Evolutionary conservation across 2,113 vertebrate genomes (phyloP), one percentile per base, ranked within the genome.

Genomic region (Rhombomys opimus): DNA sequence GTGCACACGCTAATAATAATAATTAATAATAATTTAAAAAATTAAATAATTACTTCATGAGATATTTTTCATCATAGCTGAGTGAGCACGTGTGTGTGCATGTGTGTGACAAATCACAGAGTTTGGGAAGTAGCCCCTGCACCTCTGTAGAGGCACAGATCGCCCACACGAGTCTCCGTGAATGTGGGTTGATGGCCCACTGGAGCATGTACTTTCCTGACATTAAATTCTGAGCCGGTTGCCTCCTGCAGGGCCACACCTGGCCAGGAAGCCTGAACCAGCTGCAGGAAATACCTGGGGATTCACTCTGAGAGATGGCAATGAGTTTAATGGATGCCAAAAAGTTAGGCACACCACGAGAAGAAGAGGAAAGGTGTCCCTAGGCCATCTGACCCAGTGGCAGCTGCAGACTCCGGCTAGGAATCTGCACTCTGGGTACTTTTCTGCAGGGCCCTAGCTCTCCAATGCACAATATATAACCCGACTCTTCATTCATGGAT

Each of bases 181-280:
- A 41, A 80, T 30, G 14, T 4, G 6, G 75, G 50, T 3, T 87
- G 63, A 72, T 57, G 25, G 52, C 63, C 81, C 92, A n/a, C 61
- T 52, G 65, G 90, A 95, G 78, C 11, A 61, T 9, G 38, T 3
- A 68, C 72, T 94, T 89, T 84, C 73, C 52, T 78, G 96, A 87
- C 92, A 90, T 38, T 52, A 87, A 88, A 90, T 52, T 84, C 41
- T 57, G 86, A 95, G 77, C 77, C 18, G n/a, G 61, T 32, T 67
- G 46, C 85, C 78, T 88, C 91, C 93, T 76, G 50, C 90, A 93
- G 50, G 68, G 50, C 85, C 73, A 72, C 72, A 96, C 87, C 96
- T 97, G 96, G 67, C 80, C 22, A 61, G 52, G 77, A 87, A 95
- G 89, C 32, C 52, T 84, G 61, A 85, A 59, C 50, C 94, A 90